Percentiles rank a stretch among this genome's conserved stretches.
Evolutionary conservation across 2,113 vertebrate species (phyloP).

Genomic region (Macaca nemestrina): DNA sequence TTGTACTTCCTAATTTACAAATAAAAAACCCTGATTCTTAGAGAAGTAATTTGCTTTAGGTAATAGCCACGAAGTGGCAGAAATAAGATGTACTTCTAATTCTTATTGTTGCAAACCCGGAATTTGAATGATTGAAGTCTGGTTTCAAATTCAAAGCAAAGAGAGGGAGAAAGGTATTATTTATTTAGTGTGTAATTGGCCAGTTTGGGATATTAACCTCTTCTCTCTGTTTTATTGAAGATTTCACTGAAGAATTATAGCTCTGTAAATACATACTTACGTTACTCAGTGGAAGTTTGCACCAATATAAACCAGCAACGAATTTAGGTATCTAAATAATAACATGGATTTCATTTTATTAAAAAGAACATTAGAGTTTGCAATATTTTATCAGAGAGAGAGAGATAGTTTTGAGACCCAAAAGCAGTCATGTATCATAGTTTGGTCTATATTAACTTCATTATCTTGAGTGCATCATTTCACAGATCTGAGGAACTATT

Average conservation of each 20-base stretch:
- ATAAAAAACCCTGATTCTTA: background rate
- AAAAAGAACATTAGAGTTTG: background rate
- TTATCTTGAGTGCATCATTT: background rate
- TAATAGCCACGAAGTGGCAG: background rate
- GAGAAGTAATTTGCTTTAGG: background rate
- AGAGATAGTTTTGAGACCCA: background rate
- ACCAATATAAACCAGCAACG: background rate
- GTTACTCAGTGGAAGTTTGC: background rate
- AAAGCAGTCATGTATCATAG: background rate
- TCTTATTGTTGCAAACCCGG: background rate
- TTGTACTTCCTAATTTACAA: background rate
- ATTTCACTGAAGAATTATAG: background rate
- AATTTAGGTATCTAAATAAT: background rate
- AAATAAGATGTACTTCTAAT: background rate
- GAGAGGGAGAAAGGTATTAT: rapidly evolving
- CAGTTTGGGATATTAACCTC: background rate
- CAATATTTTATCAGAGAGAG: background rate
- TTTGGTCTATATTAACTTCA: background rate
- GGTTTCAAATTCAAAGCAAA: background rate
- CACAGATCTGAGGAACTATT: background rate
- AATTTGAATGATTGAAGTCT: background rate
- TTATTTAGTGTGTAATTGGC: background rate
- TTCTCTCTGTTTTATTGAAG: background rate
- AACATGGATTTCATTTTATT: background rate
- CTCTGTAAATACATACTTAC: background rate